These are phyloP conservation scores for Stenichneumon culpator DNA, from an alignment of 2,888 invertebrate genomes.

Conservation along the genomic window DNA sequence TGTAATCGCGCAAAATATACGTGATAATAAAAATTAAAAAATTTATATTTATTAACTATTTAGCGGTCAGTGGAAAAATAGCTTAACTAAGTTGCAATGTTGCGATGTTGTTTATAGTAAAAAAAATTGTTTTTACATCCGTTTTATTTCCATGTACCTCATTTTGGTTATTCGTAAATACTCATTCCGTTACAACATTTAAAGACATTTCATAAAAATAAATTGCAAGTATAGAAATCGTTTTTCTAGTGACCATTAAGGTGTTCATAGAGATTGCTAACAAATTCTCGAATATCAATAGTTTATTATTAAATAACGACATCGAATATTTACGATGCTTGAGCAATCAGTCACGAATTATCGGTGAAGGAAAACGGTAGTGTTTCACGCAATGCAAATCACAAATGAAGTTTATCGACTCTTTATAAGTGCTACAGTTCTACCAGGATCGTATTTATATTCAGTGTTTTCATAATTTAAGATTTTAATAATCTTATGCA, in stretches of 20 bases:
- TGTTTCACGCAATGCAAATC: constrained; percentile 9
- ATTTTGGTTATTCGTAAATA: neutral
- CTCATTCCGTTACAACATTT: neutral
- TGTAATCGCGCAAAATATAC: neutral
- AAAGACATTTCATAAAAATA: neutral
- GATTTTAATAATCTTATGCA: constrained; percentile 40
- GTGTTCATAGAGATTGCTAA: neutral
- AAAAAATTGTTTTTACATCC: neutral
- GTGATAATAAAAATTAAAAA: neutral
- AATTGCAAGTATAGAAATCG: neutral
- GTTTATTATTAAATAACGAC: neutral
- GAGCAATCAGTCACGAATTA: neutral
- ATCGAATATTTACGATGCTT: neutral
- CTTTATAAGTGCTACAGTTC: constrained; percentile 26
- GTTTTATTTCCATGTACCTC: neutral
- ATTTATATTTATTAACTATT: neutral
- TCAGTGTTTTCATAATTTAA: constrained; percentile 37
- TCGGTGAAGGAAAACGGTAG: neutral
- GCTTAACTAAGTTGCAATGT: neutral
- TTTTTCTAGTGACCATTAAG: neutral
- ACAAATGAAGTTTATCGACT: constrained; percentile 34
- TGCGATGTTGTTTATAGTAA: neutral
- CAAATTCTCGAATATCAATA: neutral
- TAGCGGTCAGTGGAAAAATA: neutral
- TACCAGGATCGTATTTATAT: constrained; percentile 46